A percentile compares a stretch with the other conserved stretches of the same genome.
These are phyloP conservation scores for Rhagophthalmus giganteus DNA, from an alignment of 2,888 invertebrate species.

Conservation along the genomic window DNA sequence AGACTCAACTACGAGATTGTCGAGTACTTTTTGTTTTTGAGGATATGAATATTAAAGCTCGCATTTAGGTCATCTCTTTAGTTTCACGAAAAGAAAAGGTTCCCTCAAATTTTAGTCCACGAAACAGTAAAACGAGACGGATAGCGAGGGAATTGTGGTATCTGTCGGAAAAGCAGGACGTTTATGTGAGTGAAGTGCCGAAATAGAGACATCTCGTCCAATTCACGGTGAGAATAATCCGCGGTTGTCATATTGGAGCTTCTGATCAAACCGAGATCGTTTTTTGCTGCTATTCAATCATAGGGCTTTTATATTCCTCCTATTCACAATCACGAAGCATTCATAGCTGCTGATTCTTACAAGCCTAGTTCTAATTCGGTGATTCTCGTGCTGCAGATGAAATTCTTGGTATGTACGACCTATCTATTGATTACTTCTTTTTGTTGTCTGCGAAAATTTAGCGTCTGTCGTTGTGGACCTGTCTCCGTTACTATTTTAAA, in stretches of 20 bases:
- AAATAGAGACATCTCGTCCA: constrained; percentile 26
- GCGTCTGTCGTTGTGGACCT: neutral
- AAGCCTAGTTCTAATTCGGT: constrained; percentile 37
- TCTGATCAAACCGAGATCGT: constrained; percentile 43
- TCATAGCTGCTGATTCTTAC: constrained; percentile 39
- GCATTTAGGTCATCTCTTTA: neutral
- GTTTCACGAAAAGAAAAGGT: no score
- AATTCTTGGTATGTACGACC: constrained; percentile 23
- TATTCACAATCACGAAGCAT: constrained; percentile 46
- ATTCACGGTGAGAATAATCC: constrained; percentile 34
- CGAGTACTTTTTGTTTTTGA: neutral
- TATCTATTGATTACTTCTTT: constrained; percentile 18
- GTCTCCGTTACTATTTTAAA: neutral
- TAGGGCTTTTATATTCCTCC: constrained; percentile 41
- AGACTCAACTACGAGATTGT: constrained; percentile 1
- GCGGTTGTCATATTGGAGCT: constrained; percentile 35
- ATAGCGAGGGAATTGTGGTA: no score
- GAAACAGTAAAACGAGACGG: constrained; percentile 14
- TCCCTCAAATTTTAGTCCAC: constrained; percentile 4
- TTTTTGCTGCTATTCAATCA: constrained; percentile 43
- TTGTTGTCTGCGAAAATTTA: constrained; percentile 1
- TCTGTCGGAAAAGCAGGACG: no score
- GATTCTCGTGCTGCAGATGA: constrained; percentile 27
- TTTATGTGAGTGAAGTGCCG: no score
- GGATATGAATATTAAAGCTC: neutral